A percentile compares a stretch with the other conserved stretches of the same genome.
Evolutionary conservation across 2,113 vertebrate species (phyloP).

Genomic region (Embiotoca jacksoni): DNA sequence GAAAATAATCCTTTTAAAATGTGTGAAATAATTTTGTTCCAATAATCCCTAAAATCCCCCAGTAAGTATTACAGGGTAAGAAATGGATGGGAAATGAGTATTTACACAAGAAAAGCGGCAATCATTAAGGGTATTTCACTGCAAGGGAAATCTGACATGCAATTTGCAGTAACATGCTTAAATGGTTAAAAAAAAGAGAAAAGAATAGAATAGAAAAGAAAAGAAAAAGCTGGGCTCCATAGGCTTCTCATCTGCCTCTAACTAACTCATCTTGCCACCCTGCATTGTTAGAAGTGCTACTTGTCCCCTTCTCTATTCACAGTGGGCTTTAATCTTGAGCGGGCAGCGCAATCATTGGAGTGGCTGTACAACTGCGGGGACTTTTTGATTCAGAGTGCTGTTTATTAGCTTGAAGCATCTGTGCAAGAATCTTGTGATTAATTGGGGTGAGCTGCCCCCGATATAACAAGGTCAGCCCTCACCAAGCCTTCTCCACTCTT

Average conservation of each 20-base stretch:
- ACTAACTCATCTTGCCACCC: constrained; percentile 62
- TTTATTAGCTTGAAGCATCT: constrained; percentile 92
- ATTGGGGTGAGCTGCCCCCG: constrained; percentile 91
- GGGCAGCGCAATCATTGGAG: constrained; percentile 71
- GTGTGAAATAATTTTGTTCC: constrained; percentile 75
- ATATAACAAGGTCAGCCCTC: constrained; percentile 91
- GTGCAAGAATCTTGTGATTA: constrained; percentile 91
- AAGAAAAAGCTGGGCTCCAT: not conserved
- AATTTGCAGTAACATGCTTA: constrained; percentile 75
- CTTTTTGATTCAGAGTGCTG: constrained; percentile 80
- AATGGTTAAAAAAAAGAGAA: constrained; percentile 49
- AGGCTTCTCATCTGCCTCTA: constrained; percentile 64
- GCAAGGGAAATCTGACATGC: constrained; percentile 79
- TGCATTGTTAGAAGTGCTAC: constrained; percentile 65
- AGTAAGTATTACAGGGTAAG: constrained; percentile 66
- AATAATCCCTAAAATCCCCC: constrained; percentile 78
- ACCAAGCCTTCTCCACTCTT: constrained; percentile 89
- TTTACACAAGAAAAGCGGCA: constrained; percentile 73
- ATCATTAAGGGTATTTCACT: constrained; percentile 77
- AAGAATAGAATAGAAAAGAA: not conserved
- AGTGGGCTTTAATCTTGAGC: constrained; percentile 76
- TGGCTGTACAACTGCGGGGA: constrained; percentile 74
- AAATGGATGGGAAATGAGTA: constrained; percentile 72
- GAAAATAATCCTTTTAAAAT: constrained; percentile 81
- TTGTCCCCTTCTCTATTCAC: constrained; percentile 58